phyloP scores from a whole-genome alignment of 2,797 vertebrate species.

The Sebastes hubbsi region DNA sequence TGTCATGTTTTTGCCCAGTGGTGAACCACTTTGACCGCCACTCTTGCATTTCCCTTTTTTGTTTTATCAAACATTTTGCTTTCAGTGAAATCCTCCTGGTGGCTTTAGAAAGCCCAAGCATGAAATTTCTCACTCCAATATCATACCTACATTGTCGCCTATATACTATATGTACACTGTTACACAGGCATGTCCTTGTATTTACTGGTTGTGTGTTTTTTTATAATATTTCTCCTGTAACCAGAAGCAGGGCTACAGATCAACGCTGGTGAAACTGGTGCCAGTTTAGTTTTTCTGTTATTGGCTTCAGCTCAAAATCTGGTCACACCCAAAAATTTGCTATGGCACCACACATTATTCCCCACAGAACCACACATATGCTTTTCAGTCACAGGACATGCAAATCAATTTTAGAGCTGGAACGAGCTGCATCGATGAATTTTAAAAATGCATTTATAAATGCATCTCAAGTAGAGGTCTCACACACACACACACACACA shows the following conservation, averaged over 20 bases:
- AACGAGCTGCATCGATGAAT: background rate
- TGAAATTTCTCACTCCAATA: background rate
- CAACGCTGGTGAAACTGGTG: background rate
- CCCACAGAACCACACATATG: background rate
- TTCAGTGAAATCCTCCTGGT: conserved; percentile 20
- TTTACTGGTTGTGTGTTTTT: conserved; percentile 12
- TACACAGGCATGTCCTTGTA: conserved; percentile 9
- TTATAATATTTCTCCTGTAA: conserved; percentile 2
- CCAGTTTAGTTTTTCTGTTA: background rate
- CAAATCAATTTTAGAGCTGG: background rate
- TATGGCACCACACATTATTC: background rate
- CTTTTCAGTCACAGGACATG: conserved; percentile 1
- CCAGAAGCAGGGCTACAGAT: background rate
- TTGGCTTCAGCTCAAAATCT: conserved; percentile 8
- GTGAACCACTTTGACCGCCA: conserved; percentile 50
- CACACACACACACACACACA: background rate
- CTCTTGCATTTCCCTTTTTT: conserved; percentile 33
- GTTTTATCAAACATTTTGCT: conserved; percentile 34
- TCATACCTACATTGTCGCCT: background rate
- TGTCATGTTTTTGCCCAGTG: conserved; percentile 32
- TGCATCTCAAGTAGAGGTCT: background rate
- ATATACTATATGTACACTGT: background rate
- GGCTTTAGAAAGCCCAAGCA: conserved; percentile 1
- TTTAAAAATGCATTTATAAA: background rate
- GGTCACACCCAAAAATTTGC: background rate